A percentile compares a stretch with the other conserved stretches of the same genome.
Conservation (phyloP, 1,140 invertebrate genomes). For the Halesus radiatus region DNA sequence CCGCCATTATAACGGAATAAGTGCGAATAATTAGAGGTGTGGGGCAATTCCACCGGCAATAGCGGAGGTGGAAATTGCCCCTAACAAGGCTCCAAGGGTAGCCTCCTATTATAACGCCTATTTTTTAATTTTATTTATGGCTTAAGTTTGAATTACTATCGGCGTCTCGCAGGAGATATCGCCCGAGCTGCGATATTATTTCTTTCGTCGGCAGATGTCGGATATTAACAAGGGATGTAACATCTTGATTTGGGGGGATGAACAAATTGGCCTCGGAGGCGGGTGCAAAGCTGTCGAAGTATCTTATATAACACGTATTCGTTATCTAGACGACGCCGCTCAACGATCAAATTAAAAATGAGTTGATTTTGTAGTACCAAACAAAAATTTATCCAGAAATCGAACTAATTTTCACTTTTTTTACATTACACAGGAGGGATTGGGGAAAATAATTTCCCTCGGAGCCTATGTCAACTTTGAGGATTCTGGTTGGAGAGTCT, state of each 20-base stretch:
- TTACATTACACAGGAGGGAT: no score
- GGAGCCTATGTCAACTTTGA: no score
- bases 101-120: not conserved
- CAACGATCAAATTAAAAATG: not conserved
- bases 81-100: slow-evolving; percentile 7
- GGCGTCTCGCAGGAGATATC: slow-evolving; percentile 6
- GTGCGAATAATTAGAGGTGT: slow-evolving; percentile 26
- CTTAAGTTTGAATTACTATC: not conserved
- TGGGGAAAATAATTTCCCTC: not conserved
- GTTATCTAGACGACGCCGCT: not conserved
- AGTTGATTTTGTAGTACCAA: not conserved
- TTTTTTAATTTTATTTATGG: not conserved
- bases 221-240: slow-evolving; percentile 26
- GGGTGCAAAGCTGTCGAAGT: not conserved
- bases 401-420: not conserved
- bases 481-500: no score
- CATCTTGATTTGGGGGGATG: slow-evolving; percentile 21
- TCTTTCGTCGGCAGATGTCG: not conserved
- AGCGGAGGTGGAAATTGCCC: not conserved
- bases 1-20: slow-evolving; percentile 14
- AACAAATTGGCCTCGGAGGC: slow-evolving; percentile 16
- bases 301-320: not conserved
- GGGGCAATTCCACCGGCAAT: not conserved
- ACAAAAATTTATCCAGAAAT: not conserved
- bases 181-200: not conserved